A percentile compares a stretch with the other conserved stretches of the same genome.
phyloP scores from a whole-genome alignment of 2,797 vertebrate genomes.

The Tragelaphus eurycerus region DNA sequence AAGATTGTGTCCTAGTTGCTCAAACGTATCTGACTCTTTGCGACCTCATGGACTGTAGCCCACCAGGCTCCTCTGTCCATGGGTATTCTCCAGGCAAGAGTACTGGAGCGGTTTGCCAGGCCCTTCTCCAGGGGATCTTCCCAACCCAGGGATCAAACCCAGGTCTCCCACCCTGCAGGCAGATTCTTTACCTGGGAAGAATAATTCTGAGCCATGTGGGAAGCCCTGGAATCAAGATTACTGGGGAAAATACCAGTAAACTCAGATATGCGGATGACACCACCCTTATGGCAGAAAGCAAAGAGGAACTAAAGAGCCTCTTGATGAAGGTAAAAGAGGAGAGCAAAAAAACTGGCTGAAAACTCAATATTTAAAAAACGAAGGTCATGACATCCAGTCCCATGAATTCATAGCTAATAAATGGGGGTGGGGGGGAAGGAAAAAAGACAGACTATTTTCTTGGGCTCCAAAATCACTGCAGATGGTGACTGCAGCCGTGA shows the following conservation, averaged over 20 bases:
- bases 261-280: not conserved
- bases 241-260: not conserved
- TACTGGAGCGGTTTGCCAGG: not conserved
- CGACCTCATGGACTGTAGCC: fast-evolving
- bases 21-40: not conserved
- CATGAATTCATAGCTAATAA: not conserved
- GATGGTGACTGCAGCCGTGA: not conserved
- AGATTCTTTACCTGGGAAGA: not conserved
- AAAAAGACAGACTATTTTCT: not conserved
- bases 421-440: not conserved
- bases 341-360: not conserved
- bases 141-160: not conserved
- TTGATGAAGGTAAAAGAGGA: not conserved
- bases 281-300: not conserved
- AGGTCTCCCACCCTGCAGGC: not conserved
- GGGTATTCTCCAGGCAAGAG: not conserved
- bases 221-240: not conserved
- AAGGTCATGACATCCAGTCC: not conserved
- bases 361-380: not conserved
- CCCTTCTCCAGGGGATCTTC: not conserved
- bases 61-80: not conserved
- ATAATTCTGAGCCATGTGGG: not conserved
- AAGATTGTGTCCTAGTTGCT: not conserved
- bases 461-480: not conserved
- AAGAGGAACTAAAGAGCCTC: not conserved